A percentile compares a stretch with the other conserved stretches of the same genome.
These are phyloP conservation scores for Chiloscyllium plagiosum DNA, from an alignment of 2,113 vertebrate species.

Conservation along the genomic window DNA sequence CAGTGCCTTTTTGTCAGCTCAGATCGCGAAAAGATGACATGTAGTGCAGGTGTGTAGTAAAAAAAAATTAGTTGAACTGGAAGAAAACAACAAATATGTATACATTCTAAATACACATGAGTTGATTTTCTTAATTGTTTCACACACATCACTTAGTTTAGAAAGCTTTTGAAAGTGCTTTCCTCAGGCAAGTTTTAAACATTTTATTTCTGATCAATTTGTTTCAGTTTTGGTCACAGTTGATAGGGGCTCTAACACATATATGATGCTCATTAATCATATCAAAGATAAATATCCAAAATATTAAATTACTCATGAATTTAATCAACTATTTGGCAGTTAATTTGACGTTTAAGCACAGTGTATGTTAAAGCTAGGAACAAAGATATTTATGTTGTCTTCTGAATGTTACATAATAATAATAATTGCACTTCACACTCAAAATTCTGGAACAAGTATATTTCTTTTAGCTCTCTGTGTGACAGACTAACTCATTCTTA, in stretches of 20 bases:
- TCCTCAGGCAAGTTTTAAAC: background rate
- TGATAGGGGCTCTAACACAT: background rate
- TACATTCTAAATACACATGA: constrained; percentile 30
- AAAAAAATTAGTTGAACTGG: background rate
- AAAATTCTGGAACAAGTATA: background rate
- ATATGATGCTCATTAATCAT: constrained; percentile 4
- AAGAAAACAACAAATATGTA: constrained; percentile 20
- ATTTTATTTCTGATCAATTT: constrained; percentile 18
- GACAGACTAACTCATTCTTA: background rate
- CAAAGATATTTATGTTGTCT: background rate
- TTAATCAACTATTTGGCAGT: constrained; percentile 1
- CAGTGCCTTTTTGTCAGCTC: background rate
- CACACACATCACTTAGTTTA: constrained; percentile 26
- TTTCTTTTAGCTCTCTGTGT: background rate
- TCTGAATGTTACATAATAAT: background rate
- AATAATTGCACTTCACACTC: background rate
- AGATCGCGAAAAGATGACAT: background rate
- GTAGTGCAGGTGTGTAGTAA: constrained; percentile 29
- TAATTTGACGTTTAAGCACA: constrained; percentile 21
- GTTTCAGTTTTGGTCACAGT: constrained; percentile 24
- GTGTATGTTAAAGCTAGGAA: background rate
- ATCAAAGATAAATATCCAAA: constrained; percentile 9
- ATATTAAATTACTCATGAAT: constrained; percentile 8
- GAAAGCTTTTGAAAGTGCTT: background rate
- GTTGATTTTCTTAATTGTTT: constrained; percentile 30